These are phyloP conservation scores for Cantharis nigra DNA, from an alignment of 2,888 invertebrate genomes.

Conservation along the genomic window DNA sequence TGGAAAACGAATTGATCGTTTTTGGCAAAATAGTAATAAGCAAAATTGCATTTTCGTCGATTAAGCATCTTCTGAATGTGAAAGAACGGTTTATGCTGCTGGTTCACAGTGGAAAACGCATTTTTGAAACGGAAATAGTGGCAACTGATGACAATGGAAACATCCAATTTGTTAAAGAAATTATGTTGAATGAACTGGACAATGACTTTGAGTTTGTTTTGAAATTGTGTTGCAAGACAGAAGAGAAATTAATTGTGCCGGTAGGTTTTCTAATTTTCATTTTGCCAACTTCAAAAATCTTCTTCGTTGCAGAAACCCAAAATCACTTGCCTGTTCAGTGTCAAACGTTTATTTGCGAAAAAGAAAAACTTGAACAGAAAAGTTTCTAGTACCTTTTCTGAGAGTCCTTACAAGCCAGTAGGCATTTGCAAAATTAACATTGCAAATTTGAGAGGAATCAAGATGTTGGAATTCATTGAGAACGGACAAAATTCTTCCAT, in stretches of 20 bases:
- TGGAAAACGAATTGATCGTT: neutral
- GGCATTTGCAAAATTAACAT: slow-evolving; percentile 42
- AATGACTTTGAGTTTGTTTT: neutral
- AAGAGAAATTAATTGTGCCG: neutral
- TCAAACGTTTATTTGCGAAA: neutral
- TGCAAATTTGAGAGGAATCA: slow-evolving; percentile 40
- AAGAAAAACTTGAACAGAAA: neutral
- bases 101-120: neutral
- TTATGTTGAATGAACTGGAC: neutral
- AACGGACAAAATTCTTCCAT: slow-evolving; percentile 40
- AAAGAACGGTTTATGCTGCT: neutral
- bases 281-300: no score
- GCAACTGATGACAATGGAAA: neutral
- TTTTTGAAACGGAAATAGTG: neutral
- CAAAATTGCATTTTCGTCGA: neutral
- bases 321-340: neutral
- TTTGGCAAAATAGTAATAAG: neutral
- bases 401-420: slow-evolving; percentile 23
- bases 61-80: neutral
- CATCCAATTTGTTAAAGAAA: neutral
- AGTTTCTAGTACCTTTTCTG: neutral
- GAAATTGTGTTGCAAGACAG: neutral
- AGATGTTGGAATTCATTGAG: slow-evolving; percentile 42
- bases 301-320: neutral
- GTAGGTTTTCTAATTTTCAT: neutral